Conservation (phyloP, 2,113 vertebrate genomes). For the Pomatostomus ruficeps region DNA sequence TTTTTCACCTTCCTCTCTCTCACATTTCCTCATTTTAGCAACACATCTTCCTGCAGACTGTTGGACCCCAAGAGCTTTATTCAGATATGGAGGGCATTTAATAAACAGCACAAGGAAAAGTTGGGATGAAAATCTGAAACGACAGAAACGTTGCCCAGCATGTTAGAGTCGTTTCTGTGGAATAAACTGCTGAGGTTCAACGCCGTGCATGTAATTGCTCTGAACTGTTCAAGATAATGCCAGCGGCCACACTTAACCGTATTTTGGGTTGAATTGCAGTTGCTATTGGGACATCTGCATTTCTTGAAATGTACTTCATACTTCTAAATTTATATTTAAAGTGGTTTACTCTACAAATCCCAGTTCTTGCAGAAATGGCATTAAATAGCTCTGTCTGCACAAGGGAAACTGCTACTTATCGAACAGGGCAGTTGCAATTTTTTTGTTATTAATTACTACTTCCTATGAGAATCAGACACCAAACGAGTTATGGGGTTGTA, state of each 20-base stretch:
- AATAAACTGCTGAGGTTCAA: neutral
- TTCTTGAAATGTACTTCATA: neutral
- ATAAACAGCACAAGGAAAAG: neutral
- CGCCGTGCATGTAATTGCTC: neutral
- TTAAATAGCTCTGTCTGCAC: neutral
- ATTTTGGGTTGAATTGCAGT: neutral
- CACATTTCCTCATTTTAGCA: neutral
- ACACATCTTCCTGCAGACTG: neutral
- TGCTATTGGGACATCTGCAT: neutral
- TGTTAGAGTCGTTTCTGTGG: neutral
- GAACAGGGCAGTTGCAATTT: accelerated
- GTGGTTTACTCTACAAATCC: neutral
- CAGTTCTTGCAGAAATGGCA: neutral
- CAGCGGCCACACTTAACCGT: neutral
- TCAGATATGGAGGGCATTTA: neutral
- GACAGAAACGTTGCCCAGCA: neutral
- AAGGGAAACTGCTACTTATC: neutral
- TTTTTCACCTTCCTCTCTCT: neutral
- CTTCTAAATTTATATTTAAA: neutral
- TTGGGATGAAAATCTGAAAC: neutral
- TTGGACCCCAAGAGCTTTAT: neutral
- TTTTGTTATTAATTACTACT: neutral
- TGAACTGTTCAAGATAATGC: neutral
- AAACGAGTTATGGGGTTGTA: neutral
- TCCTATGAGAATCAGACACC: neutral